Conservation (phyloP, 1,140 invertebrate species). For the Solen grandis region DNA sequence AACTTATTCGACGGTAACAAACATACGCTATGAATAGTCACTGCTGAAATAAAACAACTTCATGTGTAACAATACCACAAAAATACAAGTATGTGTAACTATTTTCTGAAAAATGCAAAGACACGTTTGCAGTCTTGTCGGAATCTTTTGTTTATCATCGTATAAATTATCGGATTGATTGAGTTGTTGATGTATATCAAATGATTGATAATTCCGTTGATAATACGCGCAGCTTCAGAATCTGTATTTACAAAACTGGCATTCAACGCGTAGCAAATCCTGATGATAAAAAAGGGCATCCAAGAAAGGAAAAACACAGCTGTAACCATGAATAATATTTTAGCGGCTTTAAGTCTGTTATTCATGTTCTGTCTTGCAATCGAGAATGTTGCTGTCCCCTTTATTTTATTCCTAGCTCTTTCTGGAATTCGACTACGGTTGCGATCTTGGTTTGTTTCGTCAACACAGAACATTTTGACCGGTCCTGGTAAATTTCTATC, state of each 20-base stretch:
- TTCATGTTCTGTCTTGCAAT: too few species aligned
- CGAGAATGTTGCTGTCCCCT: background rate
- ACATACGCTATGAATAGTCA: too few species aligned
- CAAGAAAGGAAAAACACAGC: slow-evolving; percentile 52
- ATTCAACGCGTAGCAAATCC: slow-evolving; percentile 12
- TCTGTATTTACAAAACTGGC: background rate
- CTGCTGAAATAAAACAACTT: too few species aligned
- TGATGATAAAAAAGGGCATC: slow-evolving; percentile 53
- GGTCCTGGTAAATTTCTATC: background rate
- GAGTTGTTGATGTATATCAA: slow-evolving; percentile 57
- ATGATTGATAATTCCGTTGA: slow-evolving; percentile 41
- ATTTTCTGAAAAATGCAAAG: slow-evolving; percentile 18
- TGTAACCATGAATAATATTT: slow-evolving; percentile 52
- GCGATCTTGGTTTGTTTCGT: background rate
- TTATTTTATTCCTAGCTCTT: background rate
- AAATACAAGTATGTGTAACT: too few species aligned
- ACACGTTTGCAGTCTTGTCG: slow-evolving; percentile 38
- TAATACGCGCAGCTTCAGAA: slow-evolving; percentile 4
- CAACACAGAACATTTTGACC: too few species aligned
- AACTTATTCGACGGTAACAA: too few species aligned
- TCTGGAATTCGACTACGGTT: background rate
- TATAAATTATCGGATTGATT: slow-evolving; percentile 55
- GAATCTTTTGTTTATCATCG: slow-evolving; percentile 54
- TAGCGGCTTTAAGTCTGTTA: slow-evolving; percentile 51
- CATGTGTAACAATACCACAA: too few species aligned